Conservation (phyloP, 2,888 invertebrate species). For the Balanococcus diminutus region DNA sequence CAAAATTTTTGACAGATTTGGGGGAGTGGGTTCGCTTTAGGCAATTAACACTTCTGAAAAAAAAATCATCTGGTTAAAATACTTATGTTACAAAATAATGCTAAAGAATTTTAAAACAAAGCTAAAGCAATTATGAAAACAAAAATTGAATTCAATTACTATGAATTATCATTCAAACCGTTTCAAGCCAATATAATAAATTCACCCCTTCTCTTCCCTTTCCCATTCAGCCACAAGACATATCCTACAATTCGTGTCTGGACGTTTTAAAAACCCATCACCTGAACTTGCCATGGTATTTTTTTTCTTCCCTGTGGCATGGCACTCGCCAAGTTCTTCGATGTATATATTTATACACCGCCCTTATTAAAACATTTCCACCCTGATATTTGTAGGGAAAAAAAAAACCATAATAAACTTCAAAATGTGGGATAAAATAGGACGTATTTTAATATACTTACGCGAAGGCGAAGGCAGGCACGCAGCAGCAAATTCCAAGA, state of each 20-base stretch:
- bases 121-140: no score
- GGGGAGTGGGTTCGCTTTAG: no score
- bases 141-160: background rate
- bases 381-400: background rate
- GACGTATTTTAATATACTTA: background rate
- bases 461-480: background rate
- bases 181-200: background rate
- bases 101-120: no score
- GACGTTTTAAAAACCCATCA: background rate
- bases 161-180: background rate
- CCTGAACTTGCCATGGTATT: background rate
- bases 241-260: background rate
- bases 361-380: background rate
- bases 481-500: background rate
- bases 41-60: no score
- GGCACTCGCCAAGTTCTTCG: background rate
- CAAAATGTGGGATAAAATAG: background rate
- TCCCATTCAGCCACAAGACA: no score
- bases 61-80: no score
- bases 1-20: no score
- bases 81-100: no score
- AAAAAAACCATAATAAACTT: background rate
- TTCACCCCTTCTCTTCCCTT: background rate
- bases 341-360: background rate
- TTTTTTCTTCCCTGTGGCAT: background rate